Conservation (phyloP, 2,113 vertebrate species). For the Todiramphus saurophagus region DNA sequence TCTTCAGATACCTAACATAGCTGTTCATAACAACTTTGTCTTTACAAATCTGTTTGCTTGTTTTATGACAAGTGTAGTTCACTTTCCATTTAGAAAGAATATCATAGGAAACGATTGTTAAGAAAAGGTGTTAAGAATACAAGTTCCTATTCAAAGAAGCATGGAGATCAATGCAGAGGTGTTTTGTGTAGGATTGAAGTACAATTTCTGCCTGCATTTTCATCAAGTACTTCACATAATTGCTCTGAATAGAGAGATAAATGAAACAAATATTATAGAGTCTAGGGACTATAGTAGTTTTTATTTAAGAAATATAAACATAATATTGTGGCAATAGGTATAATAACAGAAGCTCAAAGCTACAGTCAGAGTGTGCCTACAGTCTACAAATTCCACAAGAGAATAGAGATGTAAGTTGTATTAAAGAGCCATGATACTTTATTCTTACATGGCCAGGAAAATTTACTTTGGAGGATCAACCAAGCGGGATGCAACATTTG, state of each 20-base stretch:
- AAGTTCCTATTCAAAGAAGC: neutral
- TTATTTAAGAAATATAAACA: neutral
- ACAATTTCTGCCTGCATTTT: neutral
- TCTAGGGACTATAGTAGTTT: neutral
- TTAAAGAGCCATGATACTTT: neutral
- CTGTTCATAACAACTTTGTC: neutral
- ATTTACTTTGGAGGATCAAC: neutral
- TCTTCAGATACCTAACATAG: neutral
- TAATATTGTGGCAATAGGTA: neutral
- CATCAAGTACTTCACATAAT: neutral
- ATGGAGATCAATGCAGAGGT: neutral
- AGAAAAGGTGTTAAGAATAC: neutral
- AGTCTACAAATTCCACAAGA: neutral
- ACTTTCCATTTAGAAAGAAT: neutral
- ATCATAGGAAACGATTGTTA: neutral
- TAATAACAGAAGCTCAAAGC: neutral
- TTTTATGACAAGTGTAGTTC: neutral
- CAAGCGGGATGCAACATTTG: neutral
- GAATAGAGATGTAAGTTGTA: neutral
- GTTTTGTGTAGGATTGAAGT: neutral
- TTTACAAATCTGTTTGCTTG: neutral
- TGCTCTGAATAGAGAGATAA: neutral
- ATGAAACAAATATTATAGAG: neutral
- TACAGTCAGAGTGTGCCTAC: neutral
- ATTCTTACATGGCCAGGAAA: neutral